Base-by-base conservation (phyloP, 2,888 invertebrate genomes). In the Hemicrepidius hirtus region DNA sequence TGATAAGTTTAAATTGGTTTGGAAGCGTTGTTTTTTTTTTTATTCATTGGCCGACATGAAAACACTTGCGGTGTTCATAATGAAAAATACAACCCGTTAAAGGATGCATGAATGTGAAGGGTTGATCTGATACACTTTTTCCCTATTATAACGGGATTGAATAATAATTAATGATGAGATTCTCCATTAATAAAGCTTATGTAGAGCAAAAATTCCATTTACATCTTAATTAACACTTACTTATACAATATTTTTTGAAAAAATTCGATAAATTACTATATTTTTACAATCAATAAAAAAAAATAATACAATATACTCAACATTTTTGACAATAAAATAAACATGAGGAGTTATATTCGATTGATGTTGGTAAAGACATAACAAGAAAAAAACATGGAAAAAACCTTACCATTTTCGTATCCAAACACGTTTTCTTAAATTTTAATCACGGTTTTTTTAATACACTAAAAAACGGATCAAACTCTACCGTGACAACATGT, bases 401-500 rank as follows among this genome's bases (percentile, higher is more conserved):
- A 35, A 28, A 35, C 7, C 28, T 55, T 55, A 55, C 55, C 35
- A 24, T 7, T 32, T 55, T 21, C 16, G 41, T 16, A 57, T 37
- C 18, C 37, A 20, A 57, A 37, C 35, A 13, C n/a, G 10, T 12
- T 20, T 20, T 3, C 18, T 12, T 60, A 21, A 59, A 66, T 66
- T 71, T 73, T 53, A 65, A 55, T 70, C n/a, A 63, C 41, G 12
- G 9, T 7, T 41, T 9, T 13, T 12, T 24, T 13, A 10, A 50
- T 71, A 24, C 44, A 66, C 57, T 44, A 53, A 71, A 66, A 59
- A 75, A 70, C 66, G 24, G 71, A 75, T 55, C 24, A 74, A 69
- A 73, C 66, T 37, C 60, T 68, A 72, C 49, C 49, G 59, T 64
- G 66, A 62, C 57, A 71, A 70, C 71, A 57, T 55, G 63, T 79